phyloP scores from a whole-genome alignment of 2,113 vertebrate genomes.

The Corydoras sp. region DNA sequence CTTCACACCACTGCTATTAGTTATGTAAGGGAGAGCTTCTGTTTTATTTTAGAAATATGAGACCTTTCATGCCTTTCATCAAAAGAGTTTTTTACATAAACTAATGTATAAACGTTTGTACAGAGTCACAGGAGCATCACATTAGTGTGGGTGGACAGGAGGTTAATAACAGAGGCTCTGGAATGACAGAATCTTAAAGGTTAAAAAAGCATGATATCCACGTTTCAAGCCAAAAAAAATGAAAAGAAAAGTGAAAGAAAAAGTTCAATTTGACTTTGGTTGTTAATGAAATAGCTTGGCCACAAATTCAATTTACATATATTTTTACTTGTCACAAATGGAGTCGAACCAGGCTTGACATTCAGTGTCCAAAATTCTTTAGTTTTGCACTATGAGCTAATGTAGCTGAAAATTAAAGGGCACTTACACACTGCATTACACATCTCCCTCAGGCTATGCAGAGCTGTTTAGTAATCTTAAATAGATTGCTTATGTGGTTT shows the following conservation, averaged over 20 bases:
- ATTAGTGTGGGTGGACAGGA: slow-evolving; percentile 66
- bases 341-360: too few species aligned
- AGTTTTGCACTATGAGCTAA: too few species aligned
- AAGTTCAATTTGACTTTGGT: slow-evolving; percentile 47
- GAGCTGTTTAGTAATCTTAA: too few species aligned
- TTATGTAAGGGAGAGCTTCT: slow-evolving; percentile 33
- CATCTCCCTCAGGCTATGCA: too few species aligned
- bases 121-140: slow-evolving; percentile 33
- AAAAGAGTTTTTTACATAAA: slow-evolving; percentile 41
- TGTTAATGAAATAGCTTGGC: too few species aligned
- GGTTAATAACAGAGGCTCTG: slow-evolving; percentile 64
- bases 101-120: slow-evolving; percentile 38
- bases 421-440: too few species aligned
- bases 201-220: slow-evolving; percentile 55
- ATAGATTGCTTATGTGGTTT: too few species aligned
- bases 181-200: slow-evolving; percentile 55
- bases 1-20: slow-evolving; percentile 34
- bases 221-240: slow-evolving; percentile 49
- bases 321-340: too few species aligned
- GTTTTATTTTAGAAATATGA: slow-evolving; percentile 21
- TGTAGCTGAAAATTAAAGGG: too few species aligned
- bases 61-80: slow-evolving; percentile 11
- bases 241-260: slow-evolving; percentile 52
- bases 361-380: too few species aligned
- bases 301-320: too few species aligned